phyloP scores from a whole-genome alignment of 2,797 vertebrate species.

The Euphonia xanthogaster region DNA sequence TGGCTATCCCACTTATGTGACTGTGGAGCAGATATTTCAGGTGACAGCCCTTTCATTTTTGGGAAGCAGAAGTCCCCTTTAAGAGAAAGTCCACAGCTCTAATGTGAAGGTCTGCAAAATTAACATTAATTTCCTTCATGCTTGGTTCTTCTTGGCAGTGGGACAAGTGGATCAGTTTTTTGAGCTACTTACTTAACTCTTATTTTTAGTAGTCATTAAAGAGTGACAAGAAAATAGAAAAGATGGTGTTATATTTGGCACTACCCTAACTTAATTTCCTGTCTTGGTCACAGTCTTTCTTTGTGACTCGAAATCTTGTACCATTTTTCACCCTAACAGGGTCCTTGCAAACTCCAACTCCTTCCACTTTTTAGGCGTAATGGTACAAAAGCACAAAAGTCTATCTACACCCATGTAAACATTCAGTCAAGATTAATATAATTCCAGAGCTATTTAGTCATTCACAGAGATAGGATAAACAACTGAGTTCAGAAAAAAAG shows the following conservation, averaged over 20 bases:
- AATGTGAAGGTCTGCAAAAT: neutral
- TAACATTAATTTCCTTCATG: neutral
- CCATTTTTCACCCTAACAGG: neutral
- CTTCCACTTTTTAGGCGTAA: neutral
- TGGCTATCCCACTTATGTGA: neutral
- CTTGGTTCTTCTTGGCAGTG: neutral
- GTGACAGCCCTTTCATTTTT: neutral
- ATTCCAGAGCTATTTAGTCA: neutral
- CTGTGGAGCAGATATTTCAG: neutral
- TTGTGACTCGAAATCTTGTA: neutral
- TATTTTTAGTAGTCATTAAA: slow-evolving; percentile 4
- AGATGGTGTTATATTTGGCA: neutral
- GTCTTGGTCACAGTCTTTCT: neutral
- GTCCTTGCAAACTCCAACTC: neutral
- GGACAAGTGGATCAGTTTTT: neutral
- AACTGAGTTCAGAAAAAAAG: neutral
- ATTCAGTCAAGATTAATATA: neutral
- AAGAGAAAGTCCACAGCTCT: neutral
- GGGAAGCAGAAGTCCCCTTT: neutral
- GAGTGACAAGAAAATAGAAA: slow-evolving; percentile 5
- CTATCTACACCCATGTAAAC: neutral
- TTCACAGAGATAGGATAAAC: neutral
- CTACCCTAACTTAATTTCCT: neutral
- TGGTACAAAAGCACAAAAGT: neutral
- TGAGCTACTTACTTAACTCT: neutral